Base-by-base conservation (phyloP, 2,113 vertebrate genomes). In the Gasterosteus nipponicus region DNA sequence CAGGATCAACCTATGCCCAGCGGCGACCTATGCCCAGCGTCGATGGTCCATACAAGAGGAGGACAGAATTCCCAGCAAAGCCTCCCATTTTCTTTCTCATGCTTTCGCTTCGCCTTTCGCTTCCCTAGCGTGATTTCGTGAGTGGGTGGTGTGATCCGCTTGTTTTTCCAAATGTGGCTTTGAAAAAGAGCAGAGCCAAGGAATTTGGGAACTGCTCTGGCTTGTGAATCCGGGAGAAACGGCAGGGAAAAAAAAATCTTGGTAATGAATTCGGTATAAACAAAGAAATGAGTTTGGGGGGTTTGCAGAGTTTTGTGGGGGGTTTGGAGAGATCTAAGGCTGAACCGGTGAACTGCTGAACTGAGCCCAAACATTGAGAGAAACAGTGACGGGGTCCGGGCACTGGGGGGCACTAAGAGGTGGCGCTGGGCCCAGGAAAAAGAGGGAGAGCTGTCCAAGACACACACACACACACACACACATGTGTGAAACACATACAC, bases 351-450 rank as follows among this genome's bases (percentile, higher is more conserved):
- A 91, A 91, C 87, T 89, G 85, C 82, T 89, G 82, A 89, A 91
- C 76, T 77, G 84, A 79, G 80, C 9, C 41, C 78, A 86, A 79
- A 87, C 81, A 83, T 51, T 44, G 54, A 82, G 73, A 39, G 69
- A 85, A 83, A 86, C 90, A 93, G 86, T 93, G 87, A 90, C 87
- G 63, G 87, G 80, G 71, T 92, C 78, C 83, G 88, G 88, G 91
- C 93, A 93, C 91, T 89, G 87, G 93, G 92, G 94, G 94, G 94
- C 94, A 95, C 91, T 92, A 87, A 82, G 81, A 73, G 71, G 81
- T 87, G 88, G 88, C 90, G 62, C 73, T 39, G 29, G 90, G 85
- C 90, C 92, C 78, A 29, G 65, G 77, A 87, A 87, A 87, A 82
- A 71, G 44, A 77, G 29, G 53, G 61, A 62, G 22, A 12, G 56